Evolutionary conservation across 2,113 vertebrate species (phyloP).

Genomic region (Merops nubicus): DNA sequence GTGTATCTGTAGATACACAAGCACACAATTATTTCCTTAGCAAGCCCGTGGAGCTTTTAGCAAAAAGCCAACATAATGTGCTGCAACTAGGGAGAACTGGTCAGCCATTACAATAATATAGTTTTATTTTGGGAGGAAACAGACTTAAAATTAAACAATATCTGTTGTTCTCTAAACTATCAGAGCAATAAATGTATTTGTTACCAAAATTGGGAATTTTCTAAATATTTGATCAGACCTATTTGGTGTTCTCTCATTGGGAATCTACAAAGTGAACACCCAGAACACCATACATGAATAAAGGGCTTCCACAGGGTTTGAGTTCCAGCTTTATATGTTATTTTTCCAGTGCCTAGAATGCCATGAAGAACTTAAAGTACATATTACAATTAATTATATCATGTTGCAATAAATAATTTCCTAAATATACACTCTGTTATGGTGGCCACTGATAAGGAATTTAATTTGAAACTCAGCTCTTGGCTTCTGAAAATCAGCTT

Average conservation of each 20-base stretch:
- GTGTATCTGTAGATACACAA: neutral
- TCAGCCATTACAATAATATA: neutral
- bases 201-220: neutral
- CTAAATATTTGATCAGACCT: neutral
- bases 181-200: neutral
- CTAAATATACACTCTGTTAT: slow-evolving; percentile 6
- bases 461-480: slow-evolving; percentile 53
- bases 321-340: neutral
- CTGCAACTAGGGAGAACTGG: neutral
- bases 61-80: neutral
- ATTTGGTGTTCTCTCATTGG: neutral
- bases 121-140: neutral
- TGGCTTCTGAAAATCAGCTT: slow-evolving; percentile 55
- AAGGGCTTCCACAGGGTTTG: neutral
- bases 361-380: neutral
- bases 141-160: neutral
- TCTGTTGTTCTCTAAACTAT: neutral
- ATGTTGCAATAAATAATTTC: slow-evolving; percentile 59
- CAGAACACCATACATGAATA: neutral
- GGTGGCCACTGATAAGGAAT: slow-evolving; percentile 51
- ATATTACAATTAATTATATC: slow-evolving; percentile 26
- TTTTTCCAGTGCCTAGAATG: neutral
- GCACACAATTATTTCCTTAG: neutral
- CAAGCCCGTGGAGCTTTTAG: neutral
- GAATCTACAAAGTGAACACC: neutral